A percentile compares a stretch with the other conserved stretches of the same genome.
These are phyloP conservation scores for Muraenolepis orangiensis DNA, from an alignment of 2,797 vertebrate genomes.

Conservation along the genomic window DNA sequence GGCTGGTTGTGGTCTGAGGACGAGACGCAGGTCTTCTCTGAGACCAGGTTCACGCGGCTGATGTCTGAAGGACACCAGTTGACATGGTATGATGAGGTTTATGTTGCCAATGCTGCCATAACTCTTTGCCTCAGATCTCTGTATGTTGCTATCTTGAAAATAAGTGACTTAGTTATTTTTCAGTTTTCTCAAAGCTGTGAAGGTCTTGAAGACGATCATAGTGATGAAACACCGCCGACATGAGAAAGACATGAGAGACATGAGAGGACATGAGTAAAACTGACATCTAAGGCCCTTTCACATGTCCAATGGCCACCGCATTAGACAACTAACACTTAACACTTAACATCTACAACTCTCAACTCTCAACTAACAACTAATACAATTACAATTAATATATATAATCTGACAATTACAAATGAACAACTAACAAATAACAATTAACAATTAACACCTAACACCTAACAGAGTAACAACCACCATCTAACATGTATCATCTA, in stretches of 20 bases:
- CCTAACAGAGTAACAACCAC: too few relatives aligned
- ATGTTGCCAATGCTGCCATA: neutral
- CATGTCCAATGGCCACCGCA: neutral
- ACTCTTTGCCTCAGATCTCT: neutral
- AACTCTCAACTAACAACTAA: too few relatives aligned
- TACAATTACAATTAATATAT: too few relatives aligned
- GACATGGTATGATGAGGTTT: constrained; percentile 26
- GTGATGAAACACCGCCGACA: neutral
- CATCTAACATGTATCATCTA: too few relatives aligned
- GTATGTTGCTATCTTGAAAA: neutral
- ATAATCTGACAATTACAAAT: too few relatives aligned
- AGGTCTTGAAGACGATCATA: neutral
- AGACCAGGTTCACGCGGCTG: constrained; percentile 49
- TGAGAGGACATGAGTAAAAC: too few relatives aligned
- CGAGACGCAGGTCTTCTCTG: constrained; percentile 44
- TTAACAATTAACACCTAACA: too few relatives aligned
- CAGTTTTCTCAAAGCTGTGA: neutral
- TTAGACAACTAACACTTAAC: neutral
- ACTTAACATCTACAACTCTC: constrained; percentile 80
- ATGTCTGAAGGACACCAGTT: constrained; percentile 61
- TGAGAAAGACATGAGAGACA: too few relatives aligned
- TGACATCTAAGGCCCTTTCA: neutral
- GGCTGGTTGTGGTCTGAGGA: constrained; percentile 39
- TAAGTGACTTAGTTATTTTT: neutral
- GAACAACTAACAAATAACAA: too few relatives aligned